These are phyloP conservation scores for Rhysida immarginata DNA, from an alignment of 1,140 invertebrate genomes.

Conservation along the genomic window DNA sequence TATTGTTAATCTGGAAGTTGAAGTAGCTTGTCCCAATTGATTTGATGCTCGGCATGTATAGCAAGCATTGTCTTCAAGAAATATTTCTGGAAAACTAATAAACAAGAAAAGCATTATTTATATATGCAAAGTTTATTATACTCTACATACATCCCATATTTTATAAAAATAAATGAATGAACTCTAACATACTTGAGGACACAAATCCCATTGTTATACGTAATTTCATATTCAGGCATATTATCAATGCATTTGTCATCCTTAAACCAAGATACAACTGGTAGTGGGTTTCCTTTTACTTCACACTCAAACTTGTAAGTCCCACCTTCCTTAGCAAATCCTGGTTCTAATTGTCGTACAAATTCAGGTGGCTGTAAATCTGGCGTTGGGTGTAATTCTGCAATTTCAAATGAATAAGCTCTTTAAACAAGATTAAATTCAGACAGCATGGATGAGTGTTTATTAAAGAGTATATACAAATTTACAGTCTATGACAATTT, in stretches of 20 bases:
- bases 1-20: conserved; percentile 32
- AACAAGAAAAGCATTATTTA: conserved; percentile 3
- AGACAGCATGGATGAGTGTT: no score
- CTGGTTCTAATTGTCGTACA: conserved; percentile 42
- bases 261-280: conserved; percentile 64
- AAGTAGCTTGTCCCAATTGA: conserved; percentile 34
- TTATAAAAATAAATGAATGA: no score
- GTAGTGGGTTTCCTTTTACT: conserved; percentile 43
- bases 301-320: conserved; percentile 41
- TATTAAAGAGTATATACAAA: no score
- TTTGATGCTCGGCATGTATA: conserved; percentile 40
- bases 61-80: conserved; percentile 40
- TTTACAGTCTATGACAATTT: no score
- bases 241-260: conserved; percentile 54
- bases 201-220: conserved; percentile 33
- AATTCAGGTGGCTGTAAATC: conserved; percentile 48
- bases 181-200: conserved; percentile 11
- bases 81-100: conserved; percentile 40
- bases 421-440: no score
- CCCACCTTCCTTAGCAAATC: conserved; percentile 44
- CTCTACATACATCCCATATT: not conserved
- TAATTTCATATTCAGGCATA: conserved; percentile 46
- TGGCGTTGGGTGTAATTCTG: conserved; percentile 46
- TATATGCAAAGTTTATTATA: not conserved
- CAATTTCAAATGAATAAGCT: no score